Evolutionary conservation across 30 jellyfish, hydroid and myxozoan genomes (phyloP).

Genomic region (Rhopilema esculentum): DNA sequence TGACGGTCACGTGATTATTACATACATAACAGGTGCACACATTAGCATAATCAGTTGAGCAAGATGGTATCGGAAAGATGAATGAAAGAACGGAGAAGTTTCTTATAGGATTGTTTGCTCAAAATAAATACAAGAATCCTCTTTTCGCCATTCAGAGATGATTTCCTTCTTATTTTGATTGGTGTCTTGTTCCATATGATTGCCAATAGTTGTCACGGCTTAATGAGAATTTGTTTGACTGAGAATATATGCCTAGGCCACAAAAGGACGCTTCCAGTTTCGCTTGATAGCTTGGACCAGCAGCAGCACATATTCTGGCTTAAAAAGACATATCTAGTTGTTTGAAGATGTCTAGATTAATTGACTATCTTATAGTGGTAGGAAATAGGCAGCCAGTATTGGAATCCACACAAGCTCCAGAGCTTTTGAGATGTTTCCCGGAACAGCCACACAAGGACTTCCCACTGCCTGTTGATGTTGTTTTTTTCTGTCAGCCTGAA

Average conservation of each 20-base stretch:
- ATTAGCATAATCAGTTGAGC: conserved; percentile 68
- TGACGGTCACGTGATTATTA: neutral
- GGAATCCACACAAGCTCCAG: conserved; percentile 94
- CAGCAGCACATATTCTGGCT: neutral
- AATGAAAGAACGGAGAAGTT: neutral
- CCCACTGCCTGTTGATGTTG: conserved; percentile 93
- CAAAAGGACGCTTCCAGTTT: neutral
- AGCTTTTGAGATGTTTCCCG: conserved; percentile 81
- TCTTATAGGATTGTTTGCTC: neutral
- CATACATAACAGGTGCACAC: conserved; percentile 64
- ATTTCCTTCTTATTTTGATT: neutral
- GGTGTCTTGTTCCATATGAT: neutral
- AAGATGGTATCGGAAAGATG: neutral
- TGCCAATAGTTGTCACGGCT: neutral
- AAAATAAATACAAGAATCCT: neutral
- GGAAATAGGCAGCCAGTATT: conserved; percentile 79
- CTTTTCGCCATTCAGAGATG: neutral
- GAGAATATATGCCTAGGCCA: neutral
- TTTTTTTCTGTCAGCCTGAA: conserved; percentile 95
- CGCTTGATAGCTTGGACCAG: neutral
- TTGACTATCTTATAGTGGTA: conserved; percentile 83
- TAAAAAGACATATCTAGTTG: neutral
- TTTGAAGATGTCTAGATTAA: conserved; percentile 73
- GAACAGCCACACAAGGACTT: conserved; percentile 75
- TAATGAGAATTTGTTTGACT: neutral